These are phyloP conservation scores for Volucella bombylans DNA, from an alignment of 2,888 invertebrate genomes.

Conservation along the genomic window DNA sequence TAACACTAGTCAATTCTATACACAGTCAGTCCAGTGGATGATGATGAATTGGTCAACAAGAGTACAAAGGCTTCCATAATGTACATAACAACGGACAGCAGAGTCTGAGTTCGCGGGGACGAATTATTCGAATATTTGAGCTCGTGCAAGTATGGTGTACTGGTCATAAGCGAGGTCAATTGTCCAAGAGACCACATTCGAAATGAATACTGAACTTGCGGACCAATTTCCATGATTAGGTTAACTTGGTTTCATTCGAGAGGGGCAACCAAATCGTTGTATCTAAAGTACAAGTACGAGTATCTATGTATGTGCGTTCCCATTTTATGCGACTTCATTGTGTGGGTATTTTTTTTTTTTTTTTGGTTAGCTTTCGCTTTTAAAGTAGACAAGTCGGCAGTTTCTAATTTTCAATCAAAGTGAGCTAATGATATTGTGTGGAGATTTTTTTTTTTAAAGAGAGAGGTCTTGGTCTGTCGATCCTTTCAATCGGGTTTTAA, in stretches of 20 bases:
- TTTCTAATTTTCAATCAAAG: not conserved
- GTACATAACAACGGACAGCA: not conserved
- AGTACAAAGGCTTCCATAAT: conserved; percentile 1
- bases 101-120: conserved; percentile 2
- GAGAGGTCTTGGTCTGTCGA: conserved; percentile 11
- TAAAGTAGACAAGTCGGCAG: conserved; percentile 12
- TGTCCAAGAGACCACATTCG: conserved; percentile 34
- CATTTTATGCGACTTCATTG: too few relatives aligned
- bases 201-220: conserved; percentile 31
- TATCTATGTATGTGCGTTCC: too few relatives aligned
- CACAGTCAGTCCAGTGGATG: conserved; percentile 17
- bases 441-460: not conserved
- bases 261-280: not conserved
- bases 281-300: too few relatives aligned
- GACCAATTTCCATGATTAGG: conserved; percentile 22
- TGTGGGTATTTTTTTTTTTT: not conserved
- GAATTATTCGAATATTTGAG: not conserved
- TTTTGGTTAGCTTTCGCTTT: not conserved
- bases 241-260: conserved; percentile 25
- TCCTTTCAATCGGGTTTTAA: conserved; percentile 25
- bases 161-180: conserved; percentile 41
- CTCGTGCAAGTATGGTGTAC: conserved; percentile 18
- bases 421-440: not conserved
- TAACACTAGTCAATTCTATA: conserved; percentile 28
- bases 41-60: conserved; percentile 25